Conservation (phyloP, 2,888 invertebrate species). For the Notodonta ziczac region DNA sequence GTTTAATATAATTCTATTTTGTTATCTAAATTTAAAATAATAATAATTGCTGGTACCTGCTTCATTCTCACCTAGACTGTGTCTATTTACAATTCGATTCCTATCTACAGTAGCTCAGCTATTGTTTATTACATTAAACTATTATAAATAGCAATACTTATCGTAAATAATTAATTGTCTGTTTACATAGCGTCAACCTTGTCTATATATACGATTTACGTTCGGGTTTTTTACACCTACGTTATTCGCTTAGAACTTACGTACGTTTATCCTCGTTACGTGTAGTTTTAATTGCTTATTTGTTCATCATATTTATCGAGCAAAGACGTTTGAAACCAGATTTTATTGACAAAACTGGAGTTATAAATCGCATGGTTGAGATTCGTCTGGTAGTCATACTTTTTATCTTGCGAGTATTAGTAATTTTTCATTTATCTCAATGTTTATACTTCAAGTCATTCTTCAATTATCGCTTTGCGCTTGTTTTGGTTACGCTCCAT, state of each 20-base stretch:
- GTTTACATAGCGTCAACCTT: constrained; percentile 19
- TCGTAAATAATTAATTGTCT: neutral
- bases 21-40: no score
- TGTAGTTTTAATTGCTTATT: constrained; percentile 42
- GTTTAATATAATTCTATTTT: no score
- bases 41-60: no score
- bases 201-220: constrained; percentile 29
- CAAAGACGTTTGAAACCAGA: constrained; percentile 19
- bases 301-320: constrained; percentile 43
- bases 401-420: constrained; percentile 33
- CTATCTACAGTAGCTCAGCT: no score
- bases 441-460: constrained; percentile 19
- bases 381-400: constrained; percentile 8
- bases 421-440: constrained; percentile 37
- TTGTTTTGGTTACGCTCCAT: constrained; percentile 36
- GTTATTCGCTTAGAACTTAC: constrained; percentile 29
- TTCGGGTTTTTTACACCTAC: constrained; percentile 31
- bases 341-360: constrained; percentile 9
- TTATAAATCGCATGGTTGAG: constrained; percentile 7
- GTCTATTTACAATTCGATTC: no score
- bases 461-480: constrained; percentile 36
- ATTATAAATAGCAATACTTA: neutral
- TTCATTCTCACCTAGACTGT: no score
- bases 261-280: constrained; percentile 37
- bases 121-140: no score